Conservation (phyloP, 2,888 invertebrate species). For the Drosophila crucigera region DNA sequence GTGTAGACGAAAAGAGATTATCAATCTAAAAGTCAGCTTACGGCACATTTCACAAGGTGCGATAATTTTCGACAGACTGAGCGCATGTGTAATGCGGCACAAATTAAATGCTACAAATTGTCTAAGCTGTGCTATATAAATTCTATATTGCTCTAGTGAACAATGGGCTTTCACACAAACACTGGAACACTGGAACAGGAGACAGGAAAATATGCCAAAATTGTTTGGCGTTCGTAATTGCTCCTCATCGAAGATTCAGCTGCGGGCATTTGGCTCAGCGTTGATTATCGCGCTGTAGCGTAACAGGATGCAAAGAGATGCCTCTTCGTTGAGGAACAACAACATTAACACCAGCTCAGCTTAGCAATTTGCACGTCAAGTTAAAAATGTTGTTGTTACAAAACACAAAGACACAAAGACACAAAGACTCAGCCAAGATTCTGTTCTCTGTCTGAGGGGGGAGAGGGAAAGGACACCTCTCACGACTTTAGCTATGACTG, state of each 20-base stretch:
- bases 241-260: slow-evolving; percentile 41
- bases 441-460: slow-evolving; percentile 19
- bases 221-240: slow-evolving; percentile 46
- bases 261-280: slow-evolving; percentile 51
- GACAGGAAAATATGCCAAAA: slow-evolving; percentile 15
- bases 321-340: background rate
- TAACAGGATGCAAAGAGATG: slow-evolving; percentile 35
- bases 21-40: slow-evolving; percentile 35
- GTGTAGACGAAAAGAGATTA: slow-evolving; percentile 28
- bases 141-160: background rate
- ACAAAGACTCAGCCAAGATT: slow-evolving; percentile 53
- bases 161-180: background rate
- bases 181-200: background rate
- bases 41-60: slow-evolving; percentile 20
- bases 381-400: slow-evolving; percentile 54
- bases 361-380: slow-evolving; percentile 55
- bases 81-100: slow-evolving; percentile 26
- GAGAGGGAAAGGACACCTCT: slow-evolving; percentile 5
- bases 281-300: slow-evolving; percentile 39
- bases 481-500: slow-evolving; percentile 67
- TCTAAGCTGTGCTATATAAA: background rate
- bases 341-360: slow-evolving; percentile 25
- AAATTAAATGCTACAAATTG: slow-evolving; percentile 17
- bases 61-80: slow-evolving; percentile 27
- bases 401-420: slow-evolving; percentile 44